Evolutionary conservation across 1,140 invertebrate species (phyloP).

Genomic region (Bombus pyrosoma): DNA sequence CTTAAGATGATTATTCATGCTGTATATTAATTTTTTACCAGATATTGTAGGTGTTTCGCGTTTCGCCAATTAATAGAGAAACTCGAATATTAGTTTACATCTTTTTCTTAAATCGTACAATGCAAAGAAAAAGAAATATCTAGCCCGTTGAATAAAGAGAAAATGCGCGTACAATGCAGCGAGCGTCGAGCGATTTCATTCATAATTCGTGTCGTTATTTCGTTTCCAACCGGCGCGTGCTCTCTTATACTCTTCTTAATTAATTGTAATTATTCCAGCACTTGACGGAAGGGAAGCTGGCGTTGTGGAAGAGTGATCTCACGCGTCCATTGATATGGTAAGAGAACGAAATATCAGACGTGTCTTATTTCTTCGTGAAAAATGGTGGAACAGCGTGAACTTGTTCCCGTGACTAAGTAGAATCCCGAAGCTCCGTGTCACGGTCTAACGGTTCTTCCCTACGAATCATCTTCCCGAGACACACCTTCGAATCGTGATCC

Average conservation of each 20-base stretch:
- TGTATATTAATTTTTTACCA: no score
- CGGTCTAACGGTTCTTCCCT: slow-evolving; percentile 46
- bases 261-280: slow-evolving; percentile 79
- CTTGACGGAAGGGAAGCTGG: slow-evolving; percentile 80
- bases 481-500: slow-evolving; percentile 20
- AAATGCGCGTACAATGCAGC: neutral
- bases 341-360: slow-evolving; percentile 54
- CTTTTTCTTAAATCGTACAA: neutral
- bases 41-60: neutral
- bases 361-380: slow-evolving; percentile 38
- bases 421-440: neutral
- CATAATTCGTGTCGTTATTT: slow-evolving; percentile 41
- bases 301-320: slow-evolving; percentile 80
- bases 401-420: slow-evolving; percentile 24
- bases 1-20: no score
- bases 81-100: neutral
- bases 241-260: slow-evolving; percentile 69
- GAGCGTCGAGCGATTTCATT: slow-evolving; percentile 32
- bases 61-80: neutral
- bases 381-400: neutral
- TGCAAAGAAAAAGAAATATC: neutral
- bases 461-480: slow-evolving; percentile 7
- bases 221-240: slow-evolving; percentile 38
- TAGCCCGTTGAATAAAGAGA: neutral
- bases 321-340: slow-evolving; percentile 76